Evolutionary conservation across 2,797 vertebrate species (phyloP).

Genomic region (Pseudotriccus pelzelni): DNA sequence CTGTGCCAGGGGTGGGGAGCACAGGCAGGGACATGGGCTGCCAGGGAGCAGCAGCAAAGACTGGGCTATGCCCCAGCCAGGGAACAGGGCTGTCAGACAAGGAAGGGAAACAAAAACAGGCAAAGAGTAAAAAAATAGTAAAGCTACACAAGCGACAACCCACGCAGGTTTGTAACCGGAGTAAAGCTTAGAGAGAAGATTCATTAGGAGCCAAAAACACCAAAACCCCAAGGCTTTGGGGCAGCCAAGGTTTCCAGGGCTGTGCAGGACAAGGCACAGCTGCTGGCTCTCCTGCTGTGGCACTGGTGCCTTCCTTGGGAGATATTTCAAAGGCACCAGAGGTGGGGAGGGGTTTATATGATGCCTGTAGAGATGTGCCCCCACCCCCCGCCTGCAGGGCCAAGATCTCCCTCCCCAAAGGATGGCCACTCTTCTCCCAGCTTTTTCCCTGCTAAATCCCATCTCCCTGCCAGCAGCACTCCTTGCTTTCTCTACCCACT

Average conservation of each 20-base stretch:
- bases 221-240: not conserved
- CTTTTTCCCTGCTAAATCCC: not conserved
- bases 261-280: not conserved
- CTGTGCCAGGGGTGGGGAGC: not conserved
- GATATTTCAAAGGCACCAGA: not conserved
- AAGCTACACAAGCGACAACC: not conserved
- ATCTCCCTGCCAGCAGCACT: not conserved
- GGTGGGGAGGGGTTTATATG: not conserved
- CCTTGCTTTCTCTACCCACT: not conserved
- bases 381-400: accelerated
- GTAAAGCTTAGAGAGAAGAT: not conserved
- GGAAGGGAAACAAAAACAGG: not conserved
- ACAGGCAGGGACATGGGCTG: not conserved
- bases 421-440: not conserved
- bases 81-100: not conserved
- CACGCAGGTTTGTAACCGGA: not conserved
- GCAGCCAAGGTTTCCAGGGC: not conserved
- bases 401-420: not conserved
- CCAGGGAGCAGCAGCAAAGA: not conserved
- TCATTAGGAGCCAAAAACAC: not conserved
- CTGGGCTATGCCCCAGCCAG: not conserved
- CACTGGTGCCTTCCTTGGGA: not conserved
- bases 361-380: not conserved
- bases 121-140: not conserved
- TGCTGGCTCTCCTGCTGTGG: not conserved